Base-by-base conservation (phyloP, 1,140 invertebrate species). In the Pachyrhynchus sulphureomaculatus region DNA sequence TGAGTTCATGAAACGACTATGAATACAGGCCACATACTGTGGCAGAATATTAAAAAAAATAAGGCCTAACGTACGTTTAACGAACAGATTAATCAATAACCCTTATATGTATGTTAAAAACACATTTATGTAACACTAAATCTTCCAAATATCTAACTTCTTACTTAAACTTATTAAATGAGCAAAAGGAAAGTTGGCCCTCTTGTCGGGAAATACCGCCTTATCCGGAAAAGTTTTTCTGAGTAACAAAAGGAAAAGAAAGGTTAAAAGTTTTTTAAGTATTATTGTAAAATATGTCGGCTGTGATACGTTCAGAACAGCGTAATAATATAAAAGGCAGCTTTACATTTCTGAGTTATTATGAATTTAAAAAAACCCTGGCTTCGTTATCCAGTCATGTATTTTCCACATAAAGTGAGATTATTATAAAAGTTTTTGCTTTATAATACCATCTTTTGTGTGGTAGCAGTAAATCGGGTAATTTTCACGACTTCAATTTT, bases 251-350 rank as follows among this genome's bases (percentile, higher is more conserved):
- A 51, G 32, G 42, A 29, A 51, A 49, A 58, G 48, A 23, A 54
- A 52, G 34, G 21, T 39, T 39, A 34, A 60, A 61, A 64, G 49
- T 42, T 64, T 67, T 60, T 21, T 20, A n/a, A n/a, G 49, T 45
- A 49, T 58, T 65, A 65, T 65, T 68, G 60, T 65, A 57, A 66
- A 68, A 66, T 66, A 68, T 59, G 66, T 59, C 52, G 59, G 42
- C 66, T 54, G 56, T 62, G 66, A 68, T 66, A 66, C 51, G 66
- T 60, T 62, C 66, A 51, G 67, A 68, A 60, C 64, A 62, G 61
- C 61, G 67, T 63, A 68, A 68, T 68, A 66, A 61, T 66, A 64
- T 53, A 66, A 68, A 66, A 62, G 61, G 51, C 44, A 36, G 55
- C 58, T 60, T 66, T 63, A 62, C 51, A 18, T 55, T 55, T 36